Evolutionary conservation across 1,140 invertebrate genomes (phyloP).

Genomic region (Tetranychus cinnabarinus): DNA sequence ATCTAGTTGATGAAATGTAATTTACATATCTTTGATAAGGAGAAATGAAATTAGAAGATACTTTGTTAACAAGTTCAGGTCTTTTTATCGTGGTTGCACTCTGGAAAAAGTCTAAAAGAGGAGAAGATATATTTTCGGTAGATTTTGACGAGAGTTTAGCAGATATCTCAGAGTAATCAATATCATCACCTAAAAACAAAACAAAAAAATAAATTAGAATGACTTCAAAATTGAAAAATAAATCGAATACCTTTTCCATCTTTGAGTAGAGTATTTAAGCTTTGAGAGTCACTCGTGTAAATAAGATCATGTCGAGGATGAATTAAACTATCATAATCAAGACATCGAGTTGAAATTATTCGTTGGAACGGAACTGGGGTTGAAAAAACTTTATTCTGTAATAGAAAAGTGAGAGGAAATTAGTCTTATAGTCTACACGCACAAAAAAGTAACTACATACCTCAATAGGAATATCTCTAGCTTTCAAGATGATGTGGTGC

Average conservation of each 20-base stretch:
- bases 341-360: background rate
- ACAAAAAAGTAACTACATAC: background rate
- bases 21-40: background rate
- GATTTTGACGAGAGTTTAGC: background rate
- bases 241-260: background rate
- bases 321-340: background rate
- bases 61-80: background rate
- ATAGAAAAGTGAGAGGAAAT: background rate
- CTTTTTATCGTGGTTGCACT: background rate
- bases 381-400: background rate
- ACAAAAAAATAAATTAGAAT: background rate
- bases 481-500: conserved; percentile 47
- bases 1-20: too few relatives aligned
- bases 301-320: background rate
- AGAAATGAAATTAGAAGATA: background rate
- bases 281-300: background rate
- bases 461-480: conserved; percentile 41
- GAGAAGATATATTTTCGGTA: background rate
- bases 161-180: background rate
- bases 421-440: background rate
- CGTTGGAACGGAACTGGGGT: background rate
- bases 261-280: background rate
- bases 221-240: background rate
- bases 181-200: background rate
- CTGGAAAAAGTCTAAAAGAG: background rate